These are phyloP conservation scores for Brenthis ino DNA, from an alignment of 2,888 invertebrate species.

Conservation along the genomic window DNA sequence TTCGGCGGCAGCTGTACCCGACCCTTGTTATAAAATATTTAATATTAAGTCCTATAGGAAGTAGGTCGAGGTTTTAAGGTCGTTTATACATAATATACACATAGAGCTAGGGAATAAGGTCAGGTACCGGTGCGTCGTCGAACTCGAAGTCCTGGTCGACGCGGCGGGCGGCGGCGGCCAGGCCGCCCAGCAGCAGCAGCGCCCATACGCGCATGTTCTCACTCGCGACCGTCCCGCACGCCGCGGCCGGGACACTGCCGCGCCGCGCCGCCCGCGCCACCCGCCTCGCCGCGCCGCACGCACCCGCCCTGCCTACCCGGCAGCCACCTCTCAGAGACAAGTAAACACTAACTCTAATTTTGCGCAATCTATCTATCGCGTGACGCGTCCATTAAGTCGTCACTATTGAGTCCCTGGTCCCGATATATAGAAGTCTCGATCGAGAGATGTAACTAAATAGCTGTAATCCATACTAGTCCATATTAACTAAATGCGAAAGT, in stretches of 20 bases:
- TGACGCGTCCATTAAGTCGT: no score
- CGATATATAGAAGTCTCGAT: no score
- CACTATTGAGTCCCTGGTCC: no score
- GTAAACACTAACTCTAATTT: background rate
- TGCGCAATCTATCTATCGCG: background rate
- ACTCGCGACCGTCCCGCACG: conserved; percentile 24
- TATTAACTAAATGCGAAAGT: no score
- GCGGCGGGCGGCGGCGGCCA: conserved; percentile 49
- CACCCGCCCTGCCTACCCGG: conserved; percentile 28
- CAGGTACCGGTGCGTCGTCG: conserved; percentile 68
- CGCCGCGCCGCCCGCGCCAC: conserved; percentile 33
- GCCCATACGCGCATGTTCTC: conserved; percentile 39
- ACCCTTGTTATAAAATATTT: conserved; percentile 7
- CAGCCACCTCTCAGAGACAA: conserved; percentile 31
- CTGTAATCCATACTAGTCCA: no score
- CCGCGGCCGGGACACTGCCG: conserved; percentile 35
- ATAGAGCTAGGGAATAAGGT: background rate
- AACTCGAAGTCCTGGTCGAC: conserved; percentile 74
- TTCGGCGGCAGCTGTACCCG: conserved; percentile 1
- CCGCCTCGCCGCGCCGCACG: conserved; percentile 28
- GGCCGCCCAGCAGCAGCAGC: conserved; percentile 46
- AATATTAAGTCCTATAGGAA: conserved; percentile 27
- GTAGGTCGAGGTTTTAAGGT: conserved; percentile 25
- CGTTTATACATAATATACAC: background rate
- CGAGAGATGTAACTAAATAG: no score